Percentiles rank a stretch among this genome's conserved stretches.
phyloP scores from a whole-genome alignment of 2,797 vertebrate species.

The Liasis olivaceus region DNA sequence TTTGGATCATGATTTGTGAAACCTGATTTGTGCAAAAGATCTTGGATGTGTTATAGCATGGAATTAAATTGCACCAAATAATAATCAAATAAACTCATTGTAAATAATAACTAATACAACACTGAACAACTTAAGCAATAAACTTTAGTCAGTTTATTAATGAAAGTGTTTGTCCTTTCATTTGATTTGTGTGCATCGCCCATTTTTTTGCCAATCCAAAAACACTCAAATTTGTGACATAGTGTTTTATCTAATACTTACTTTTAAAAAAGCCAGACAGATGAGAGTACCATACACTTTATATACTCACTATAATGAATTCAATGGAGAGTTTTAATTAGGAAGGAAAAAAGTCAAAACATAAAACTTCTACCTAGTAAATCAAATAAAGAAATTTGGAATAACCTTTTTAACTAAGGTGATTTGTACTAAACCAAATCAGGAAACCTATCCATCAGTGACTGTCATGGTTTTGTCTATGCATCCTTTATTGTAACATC shows the following conservation, averaged over 20 bases:
- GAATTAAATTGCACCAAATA: neutral
- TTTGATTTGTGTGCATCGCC: too few relatives aligned
- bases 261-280: neutral
- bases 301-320: neutral
- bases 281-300: neutral
- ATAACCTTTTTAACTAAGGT: accelerated
- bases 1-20: too few relatives aligned
- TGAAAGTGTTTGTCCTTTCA: too few relatives aligned
- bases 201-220: too few relatives aligned
- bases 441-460: neutral
- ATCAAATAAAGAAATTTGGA: neutral
- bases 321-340: neutral
- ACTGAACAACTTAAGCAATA: too few relatives aligned
- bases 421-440: neutral
- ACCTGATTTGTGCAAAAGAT: neutral
- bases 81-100: neutral
- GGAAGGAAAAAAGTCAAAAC: neutral
- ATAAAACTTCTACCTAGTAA: neutral
- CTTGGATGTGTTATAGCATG: neutral
- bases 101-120: too few relatives aligned
- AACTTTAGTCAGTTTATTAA: too few relatives aligned
- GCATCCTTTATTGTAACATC: constrained; percentile 14
- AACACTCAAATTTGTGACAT: too few relatives aligned
- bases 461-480: neutral
- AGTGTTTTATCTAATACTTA: neutral